Evolutionary conservation across 2,113 vertebrate genomes (phyloP).

Genomic region (Paramormyrops kingsleyae): DNA sequence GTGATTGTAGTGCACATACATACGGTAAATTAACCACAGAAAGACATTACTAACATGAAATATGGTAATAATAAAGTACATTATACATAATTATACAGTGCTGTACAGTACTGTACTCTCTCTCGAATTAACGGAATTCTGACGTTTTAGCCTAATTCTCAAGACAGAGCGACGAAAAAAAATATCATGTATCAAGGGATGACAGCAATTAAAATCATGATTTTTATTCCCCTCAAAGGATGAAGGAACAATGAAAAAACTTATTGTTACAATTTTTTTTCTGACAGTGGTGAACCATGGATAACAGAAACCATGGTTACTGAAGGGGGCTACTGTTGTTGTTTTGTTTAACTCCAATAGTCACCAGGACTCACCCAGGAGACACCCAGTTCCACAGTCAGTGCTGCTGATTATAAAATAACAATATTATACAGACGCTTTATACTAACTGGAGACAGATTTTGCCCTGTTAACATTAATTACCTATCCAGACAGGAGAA

Average conservation of each 20-base stretch:
- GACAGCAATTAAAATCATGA: neutral
- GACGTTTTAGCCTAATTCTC: neutral
- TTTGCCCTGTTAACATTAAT: neutral
- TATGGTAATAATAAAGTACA: neutral
- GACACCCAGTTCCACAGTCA: neutral
- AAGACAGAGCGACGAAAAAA: neutral
- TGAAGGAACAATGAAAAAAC: neutral
- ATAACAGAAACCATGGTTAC: neutral
- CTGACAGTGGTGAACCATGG: neutral
- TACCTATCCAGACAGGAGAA: neutral
- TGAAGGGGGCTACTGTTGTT: too few relatives aligned
- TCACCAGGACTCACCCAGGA: neutral
- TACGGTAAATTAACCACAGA: neutral
- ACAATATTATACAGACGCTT: neutral
- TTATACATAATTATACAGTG: neutral
- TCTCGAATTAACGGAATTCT: neutral
- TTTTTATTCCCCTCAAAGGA: neutral
- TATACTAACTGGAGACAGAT: neutral
- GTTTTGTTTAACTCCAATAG: neutral
- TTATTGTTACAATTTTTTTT: neutral
- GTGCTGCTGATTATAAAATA: neutral
- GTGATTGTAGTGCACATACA: neutral
- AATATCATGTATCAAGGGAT: neutral
- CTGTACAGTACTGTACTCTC: neutral
- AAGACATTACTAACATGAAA: neutral